Percentiles rank a stretch among this genome's conserved stretches.
phyloP scores from a whole-genome alignment of 2,113 vertebrate species.

The Hemichromis elongatus region DNA sequence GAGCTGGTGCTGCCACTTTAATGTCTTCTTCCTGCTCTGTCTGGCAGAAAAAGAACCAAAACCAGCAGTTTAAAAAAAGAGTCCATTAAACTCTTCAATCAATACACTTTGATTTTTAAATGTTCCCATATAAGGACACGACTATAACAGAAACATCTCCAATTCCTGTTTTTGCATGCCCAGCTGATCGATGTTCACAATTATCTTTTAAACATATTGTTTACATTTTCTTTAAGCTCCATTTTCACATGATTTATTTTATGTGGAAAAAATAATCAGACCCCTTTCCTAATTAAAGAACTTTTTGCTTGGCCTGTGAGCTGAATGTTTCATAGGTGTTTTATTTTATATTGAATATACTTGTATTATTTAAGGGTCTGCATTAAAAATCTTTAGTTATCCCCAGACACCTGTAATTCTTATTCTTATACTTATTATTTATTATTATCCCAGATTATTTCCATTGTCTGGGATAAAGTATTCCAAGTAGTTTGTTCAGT shows the following conservation, averaged over 20 bases:
- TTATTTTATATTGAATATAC: not conserved
- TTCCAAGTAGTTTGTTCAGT: not conserved
- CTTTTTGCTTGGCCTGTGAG: not conserved
- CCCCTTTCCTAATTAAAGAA: not conserved
- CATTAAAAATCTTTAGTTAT: not conserved
- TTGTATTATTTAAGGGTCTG: not conserved
- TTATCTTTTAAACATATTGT: not conserved
- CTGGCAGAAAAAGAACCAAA: slow-evolving; percentile 8
- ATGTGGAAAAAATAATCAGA: not conserved
- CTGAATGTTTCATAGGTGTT: not conserved
- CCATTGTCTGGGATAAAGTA: not conserved
- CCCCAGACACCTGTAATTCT: not conserved
- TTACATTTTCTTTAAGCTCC: not conserved
- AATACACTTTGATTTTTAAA: not conserved
- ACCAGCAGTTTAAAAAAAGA: not conserved
- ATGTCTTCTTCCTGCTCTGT: slow-evolving; percentile 14
- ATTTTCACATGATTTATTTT: not conserved
- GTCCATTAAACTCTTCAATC: not conserved
- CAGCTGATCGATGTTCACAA: not conserved
- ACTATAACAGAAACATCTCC: not conserved
- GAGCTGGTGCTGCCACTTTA: slow-evolving; percentile 41
- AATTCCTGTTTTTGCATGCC: not conserved
- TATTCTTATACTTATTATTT: not conserved
- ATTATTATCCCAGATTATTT: not conserved
- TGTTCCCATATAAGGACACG: not conserved